phyloP scores from a whole-genome alignment of 2,797 vertebrate genomes.

The Apogon hyalosoma region DNA sequence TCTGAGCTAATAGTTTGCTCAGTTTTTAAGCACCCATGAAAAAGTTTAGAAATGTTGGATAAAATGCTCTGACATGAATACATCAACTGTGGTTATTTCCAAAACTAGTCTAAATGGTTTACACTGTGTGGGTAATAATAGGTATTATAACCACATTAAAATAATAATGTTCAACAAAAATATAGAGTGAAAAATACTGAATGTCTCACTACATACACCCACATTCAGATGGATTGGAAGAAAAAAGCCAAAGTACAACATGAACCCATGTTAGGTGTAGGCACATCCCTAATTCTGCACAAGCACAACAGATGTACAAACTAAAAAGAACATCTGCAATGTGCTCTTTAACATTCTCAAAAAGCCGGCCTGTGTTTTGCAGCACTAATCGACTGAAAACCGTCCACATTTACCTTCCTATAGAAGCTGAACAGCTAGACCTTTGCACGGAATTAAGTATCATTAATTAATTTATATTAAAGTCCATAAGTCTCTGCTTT shows the following conservation, averaged over 20 bases:
- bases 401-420: slow-evolving; percentile 21
- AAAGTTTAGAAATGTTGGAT: neutral
- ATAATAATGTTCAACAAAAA: neutral
- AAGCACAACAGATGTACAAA: slow-evolving; percentile 46
- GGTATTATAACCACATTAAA: slow-evolving; percentile 11
- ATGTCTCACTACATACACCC: slow-evolving; percentile 18
- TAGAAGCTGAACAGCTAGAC: slow-evolving; percentile 49
- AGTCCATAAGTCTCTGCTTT: slow-evolving; percentile 42
- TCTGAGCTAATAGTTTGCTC: slow-evolving; percentile 26
- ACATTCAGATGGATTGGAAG: slow-evolving; percentile 14
- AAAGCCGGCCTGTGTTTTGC: slow-evolving; percentile 49
- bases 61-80: neutral
- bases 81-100: neutral
- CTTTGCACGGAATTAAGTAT: slow-evolving; percentile 57
- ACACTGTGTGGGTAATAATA: slow-evolving; percentile 1
- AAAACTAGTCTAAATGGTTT: neutral
- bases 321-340: slow-evolving; percentile 48
- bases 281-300: slow-evolving; percentile 33
- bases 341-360: slow-evolving; percentile 41
- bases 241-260: slow-evolving; percentile 23
- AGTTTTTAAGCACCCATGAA: slow-evolving; percentile 10
- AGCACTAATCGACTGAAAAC: slow-evolving; percentile 12
- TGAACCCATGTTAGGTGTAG: slow-evolving; percentile 25
- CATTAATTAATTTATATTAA: slow-evolving; percentile 64
- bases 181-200: neutral